Conservation (phyloP, 1,140 invertebrate species). For the Euura saliciscinereae region DNA sequence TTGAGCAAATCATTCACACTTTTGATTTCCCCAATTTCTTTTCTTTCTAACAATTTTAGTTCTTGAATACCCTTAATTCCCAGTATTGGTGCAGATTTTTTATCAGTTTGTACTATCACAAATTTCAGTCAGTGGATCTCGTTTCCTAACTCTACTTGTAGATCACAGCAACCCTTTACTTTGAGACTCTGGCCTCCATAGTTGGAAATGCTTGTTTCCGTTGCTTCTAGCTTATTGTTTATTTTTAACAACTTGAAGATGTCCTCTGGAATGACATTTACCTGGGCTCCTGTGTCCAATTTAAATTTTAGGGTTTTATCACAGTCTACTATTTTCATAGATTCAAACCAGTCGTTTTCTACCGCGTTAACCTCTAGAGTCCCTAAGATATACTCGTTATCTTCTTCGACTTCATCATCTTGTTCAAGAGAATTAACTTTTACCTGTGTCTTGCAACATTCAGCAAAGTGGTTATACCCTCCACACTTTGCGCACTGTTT, state of each 20-base stretch:
- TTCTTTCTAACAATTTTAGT: conserved; percentile 10
- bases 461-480: conserved; percentile 12
- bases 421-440: not conserved
- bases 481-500: conserved; percentile 5
- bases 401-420: not conserved
- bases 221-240: too few relatives aligned
- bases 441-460: conserved; percentile 6
- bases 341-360: not conserved
- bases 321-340: not conserved
- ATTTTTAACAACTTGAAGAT: too few relatives aligned
- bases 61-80: conserved; percentile 13
- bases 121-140: too few relatives aligned
- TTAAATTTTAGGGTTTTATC: not conserved
- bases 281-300: too few relatives aligned
- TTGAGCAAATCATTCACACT: not conserved
- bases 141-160: too few relatives aligned
- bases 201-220: too few relatives aligned
- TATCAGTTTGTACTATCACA: too few relatives aligned
- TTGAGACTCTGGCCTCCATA: too few relatives aligned
- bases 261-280: too few relatives aligned
- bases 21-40: not conserved
- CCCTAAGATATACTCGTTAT: not conserved
- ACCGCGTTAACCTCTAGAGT: not conserved
- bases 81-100: not conserved
- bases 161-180: too few relatives aligned